Base-by-base conservation (phyloP, 1,140 invertebrate genomes). In the Atta cephalotes region DNA sequence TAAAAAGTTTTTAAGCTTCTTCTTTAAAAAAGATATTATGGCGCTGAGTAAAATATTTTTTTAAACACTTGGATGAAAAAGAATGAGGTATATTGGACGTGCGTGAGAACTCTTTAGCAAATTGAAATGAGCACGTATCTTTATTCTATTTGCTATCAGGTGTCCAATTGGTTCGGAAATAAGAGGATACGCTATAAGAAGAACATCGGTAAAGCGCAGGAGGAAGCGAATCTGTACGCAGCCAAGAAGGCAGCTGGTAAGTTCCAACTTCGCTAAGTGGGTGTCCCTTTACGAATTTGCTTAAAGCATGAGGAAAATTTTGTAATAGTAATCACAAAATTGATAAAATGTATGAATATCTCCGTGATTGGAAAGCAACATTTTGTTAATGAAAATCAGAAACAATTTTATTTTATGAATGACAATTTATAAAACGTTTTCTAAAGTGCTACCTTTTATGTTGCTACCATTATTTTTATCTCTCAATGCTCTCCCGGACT, bases 111-210 rank as follows among this genome's bases (percentile, higher is more conserved):
- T 0, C 0, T 2, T 49, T 39, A 9, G n/a, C 3, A 39, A 79
- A 79, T 12, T n/a, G 35, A 65, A 65, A 51, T 78, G 45, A 89
- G 25, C 10, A 14, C 25, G 39, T 25, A 72, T 16, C 0, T n/a
- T 74, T 0, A 28, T 62, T 68, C 49, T 0, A 51, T 25, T 28
- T 86, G 3, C 28, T 86, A 71, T 25, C 76, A 99, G 97, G 98
- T 99, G 79, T 99, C 98, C 81, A 99, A 99, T 96, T 99, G 99
- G 99, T 99, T 99, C 95, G 99, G 99, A 89, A 99, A 99, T 96
- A 99, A 99, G 95, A 97, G 99, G 94, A 99, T 99, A 96, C 97
- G 99, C 93, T 99, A 99, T 96, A 99, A 99, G 97, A 99, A 99
- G 96, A 99, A 99, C 95, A 99, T 99, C 89, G 99, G 99, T 89